A percentile compares a stretch with the other conserved stretches of the same genome.
Conservation (phyloP, 35 echinoderm and acorn worm species). For the Lytechinus variegatus region DNA sequence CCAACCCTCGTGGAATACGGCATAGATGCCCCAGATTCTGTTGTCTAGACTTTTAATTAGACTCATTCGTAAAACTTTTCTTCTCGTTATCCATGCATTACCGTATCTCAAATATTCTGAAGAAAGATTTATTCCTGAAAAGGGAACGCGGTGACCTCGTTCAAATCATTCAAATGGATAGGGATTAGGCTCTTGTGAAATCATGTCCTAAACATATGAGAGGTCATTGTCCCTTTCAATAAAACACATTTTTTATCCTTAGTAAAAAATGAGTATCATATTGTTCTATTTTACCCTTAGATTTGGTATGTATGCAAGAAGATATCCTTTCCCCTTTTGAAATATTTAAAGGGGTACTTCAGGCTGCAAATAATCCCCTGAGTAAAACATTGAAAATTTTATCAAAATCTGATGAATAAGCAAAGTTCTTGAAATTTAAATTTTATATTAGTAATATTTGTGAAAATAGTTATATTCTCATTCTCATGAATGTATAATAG, state of each 20-base stretch:
- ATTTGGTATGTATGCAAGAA: too few relatives aligned
- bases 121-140: neutral
- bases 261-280: neutral
- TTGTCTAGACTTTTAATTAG: constrained; percentile 33
- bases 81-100: neutral
- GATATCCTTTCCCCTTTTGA: neutral
- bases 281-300: too few relatives aligned
- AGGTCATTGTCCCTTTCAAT: neutral
- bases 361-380: too few relatives aligned
- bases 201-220: neutral
- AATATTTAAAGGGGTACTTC: too few relatives aligned
- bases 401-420: too few relatives aligned
- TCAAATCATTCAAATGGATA: neutral
- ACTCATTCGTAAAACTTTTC: constrained; percentile 27
- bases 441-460: too few relatives aligned
- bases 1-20: neutral
- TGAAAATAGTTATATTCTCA: too few relatives aligned
- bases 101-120: neutral
- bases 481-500: too few relatives aligned
- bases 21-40: constrained; percentile 29
- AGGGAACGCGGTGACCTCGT: neutral
- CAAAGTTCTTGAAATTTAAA: too few relatives aligned
- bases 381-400: too few relatives aligned
- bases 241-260: neutral
- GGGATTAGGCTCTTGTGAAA: neutral